Evolutionary conservation across 2,888 invertebrate species (phyloP), one percentile per base, ranked within the genome.

Genomic region (Hydrotaea cyrtoneurina): DNA sequence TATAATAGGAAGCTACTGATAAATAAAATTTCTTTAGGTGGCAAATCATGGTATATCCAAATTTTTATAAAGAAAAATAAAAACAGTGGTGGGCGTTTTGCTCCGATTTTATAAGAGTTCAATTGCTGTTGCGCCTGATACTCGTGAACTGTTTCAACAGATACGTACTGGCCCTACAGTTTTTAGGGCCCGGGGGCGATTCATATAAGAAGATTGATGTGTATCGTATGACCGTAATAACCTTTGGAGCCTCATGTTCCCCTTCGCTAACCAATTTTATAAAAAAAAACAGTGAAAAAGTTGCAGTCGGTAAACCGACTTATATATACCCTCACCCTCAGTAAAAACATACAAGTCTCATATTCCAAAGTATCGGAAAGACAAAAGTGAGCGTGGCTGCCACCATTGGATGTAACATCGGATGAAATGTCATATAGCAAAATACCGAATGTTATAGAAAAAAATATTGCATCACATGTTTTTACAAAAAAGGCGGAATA

Each of bases 201-300:
- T 26, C 50, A 0, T 62, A 77, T 1, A 78, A 59, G 7, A 26
- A 75, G 0, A 74, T 71, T 13, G 79, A 86, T 53, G 81, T 78
- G 0, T 87, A 85, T 46, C 74, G 43, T 5, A 86, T 87, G 86
- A 69, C 73, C 0, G 86, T 86, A 0, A 86, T 86, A 82, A 84
- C 86, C 0, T 84, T 86, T 15, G 79, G 87, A 2, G 82, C 85
- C 1, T 69, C 62, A 1, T 86, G 84, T 23, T 85, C 79, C 0
- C 83, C 84, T 3, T 79, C 78, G 15, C 43, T 79, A 62, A 77
- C 78, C 0, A 80, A 85, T 23, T 78, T 57, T 11, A 15, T 83
- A 3, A 83, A 82, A 74, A 77, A n/a, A n/a, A n/a, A n/a, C n/a
- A n/a, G n/a, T n/a, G n/a, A n/a, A n/a, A n/a, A n/a, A n/a, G n/a